Evolutionary conservation across 1,140 invertebrate species (phyloP).

Genomic region (Ctenoplectra terminalis): DNA sequence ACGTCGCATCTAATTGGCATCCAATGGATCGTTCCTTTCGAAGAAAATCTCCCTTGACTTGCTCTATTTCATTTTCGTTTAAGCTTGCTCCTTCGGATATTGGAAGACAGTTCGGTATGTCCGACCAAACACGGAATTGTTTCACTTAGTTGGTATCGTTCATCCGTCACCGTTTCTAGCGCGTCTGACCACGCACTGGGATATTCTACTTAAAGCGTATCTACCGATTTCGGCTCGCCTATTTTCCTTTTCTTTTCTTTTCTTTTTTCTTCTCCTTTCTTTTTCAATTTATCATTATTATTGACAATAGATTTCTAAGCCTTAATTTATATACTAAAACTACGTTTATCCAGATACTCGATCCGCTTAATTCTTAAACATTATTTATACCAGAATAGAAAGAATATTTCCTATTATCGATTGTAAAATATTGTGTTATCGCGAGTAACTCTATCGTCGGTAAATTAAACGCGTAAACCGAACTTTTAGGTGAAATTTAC

Average conservation of each 20-base stretch:
- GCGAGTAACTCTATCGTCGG: neutral
- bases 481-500: neutral
- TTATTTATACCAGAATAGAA: too few relatives aligned
- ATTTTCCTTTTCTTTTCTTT: too few relatives aligned
- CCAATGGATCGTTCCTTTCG: conserved; percentile 50
- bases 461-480: neutral
- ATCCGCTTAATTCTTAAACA: too few relatives aligned
- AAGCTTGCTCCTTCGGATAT: neutral
- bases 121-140: neutral
- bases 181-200: neutral
- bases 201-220: neutral
- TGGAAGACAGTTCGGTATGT: neutral
- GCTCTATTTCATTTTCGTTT: conserved; percentile 47
- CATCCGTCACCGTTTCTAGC: neutral
- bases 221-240: neutral
- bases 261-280: too few relatives aligned
- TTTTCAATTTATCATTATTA: too few relatives aligned
- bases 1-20: conserved; percentile 64
- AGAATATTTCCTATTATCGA: too few relatives aligned
- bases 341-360: too few relatives aligned
- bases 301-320: too few relatives aligned
- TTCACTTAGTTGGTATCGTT: neutral
- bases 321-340: too few relatives aligned
- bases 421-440: too few relatives aligned
- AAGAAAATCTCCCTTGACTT: conserved; percentile 9